phyloP scores from a whole-genome alignment of 2,888 invertebrate species.

The Parthenolecanium corni region DNA sequence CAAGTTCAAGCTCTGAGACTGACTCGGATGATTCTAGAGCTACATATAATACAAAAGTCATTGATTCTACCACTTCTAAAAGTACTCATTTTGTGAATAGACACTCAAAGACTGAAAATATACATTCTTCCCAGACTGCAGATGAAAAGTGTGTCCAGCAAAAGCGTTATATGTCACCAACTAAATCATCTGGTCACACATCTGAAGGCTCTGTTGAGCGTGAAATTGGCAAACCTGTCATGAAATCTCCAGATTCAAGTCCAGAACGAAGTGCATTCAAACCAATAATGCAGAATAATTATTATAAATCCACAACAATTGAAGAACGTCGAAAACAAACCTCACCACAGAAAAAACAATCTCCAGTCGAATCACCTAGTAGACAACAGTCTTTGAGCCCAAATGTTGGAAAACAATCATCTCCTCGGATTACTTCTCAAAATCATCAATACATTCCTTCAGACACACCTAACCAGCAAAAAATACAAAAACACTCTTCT shows the following conservation, averaged over 20 bases:
- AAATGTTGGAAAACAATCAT: too few species aligned
- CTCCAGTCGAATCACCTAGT: too few species aligned
- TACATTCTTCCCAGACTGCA: neutral
- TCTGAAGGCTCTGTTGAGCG: slow-evolving; percentile 36
- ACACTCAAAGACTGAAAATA: neutral
- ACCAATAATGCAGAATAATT: slow-evolving; percentile 33
- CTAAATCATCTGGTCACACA: slow-evolving; percentile 36
- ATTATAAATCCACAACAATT: too few species aligned
- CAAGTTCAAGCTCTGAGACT: neutral
- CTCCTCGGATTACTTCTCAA: neutral
- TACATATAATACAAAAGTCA: slow-evolving; percentile 31
- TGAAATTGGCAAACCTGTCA: slow-evolving; percentile 32
- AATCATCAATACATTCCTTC: neutral
- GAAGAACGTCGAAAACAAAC: too few species aligned
- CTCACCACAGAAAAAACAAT: too few species aligned
- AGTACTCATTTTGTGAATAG: neutral
- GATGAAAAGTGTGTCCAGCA: neutral
- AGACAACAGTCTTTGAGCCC: too few species aligned
- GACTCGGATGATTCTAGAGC: slow-evolving; percentile 35
- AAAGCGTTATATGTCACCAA: neutral
- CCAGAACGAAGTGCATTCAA: slow-evolving; percentile 35
- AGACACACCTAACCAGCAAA: neutral
- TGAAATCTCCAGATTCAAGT: slow-evolving; percentile 33
- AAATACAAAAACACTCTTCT: too few species aligned
- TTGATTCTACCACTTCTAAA: neutral